Evolutionary conservation across 2,797 vertebrate species (phyloP).

Genomic region (Otolemur crassicaudatus): DNA sequence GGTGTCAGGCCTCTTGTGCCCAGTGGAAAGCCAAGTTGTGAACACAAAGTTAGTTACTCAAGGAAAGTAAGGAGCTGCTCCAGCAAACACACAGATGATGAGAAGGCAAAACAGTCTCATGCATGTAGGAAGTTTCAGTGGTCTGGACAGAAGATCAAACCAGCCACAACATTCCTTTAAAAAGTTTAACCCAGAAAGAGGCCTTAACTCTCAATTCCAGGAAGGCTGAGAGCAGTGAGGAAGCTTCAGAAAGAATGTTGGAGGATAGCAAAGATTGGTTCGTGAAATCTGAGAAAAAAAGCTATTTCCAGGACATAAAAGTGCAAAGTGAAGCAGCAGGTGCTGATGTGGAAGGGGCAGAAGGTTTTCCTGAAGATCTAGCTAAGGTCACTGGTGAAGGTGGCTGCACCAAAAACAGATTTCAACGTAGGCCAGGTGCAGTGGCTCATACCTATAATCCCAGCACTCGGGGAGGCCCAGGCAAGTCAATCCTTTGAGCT

Average conservation of each 20-base stretch:
- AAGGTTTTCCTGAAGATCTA: neutral
- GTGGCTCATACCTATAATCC: too few species aligned
- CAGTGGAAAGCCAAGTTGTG: neutral
- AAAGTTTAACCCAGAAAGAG: neutral
- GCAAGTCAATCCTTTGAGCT: too few species aligned
- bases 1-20: neutral
- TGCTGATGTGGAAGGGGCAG: neutral
- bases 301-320: too few species aligned
- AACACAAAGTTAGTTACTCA: neutral
- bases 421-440: neutral
- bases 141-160: neutral
- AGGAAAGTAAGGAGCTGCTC: neutral
- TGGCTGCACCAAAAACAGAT: neutral
- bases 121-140: neutral
- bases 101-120: neutral
- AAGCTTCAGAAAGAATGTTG: neutral
- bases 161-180: neutral
- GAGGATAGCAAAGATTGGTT: neutral
- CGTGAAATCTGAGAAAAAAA: neutral
- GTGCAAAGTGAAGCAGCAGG: neutral
- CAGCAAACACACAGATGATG: neutral
- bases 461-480: too few species aligned
- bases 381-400: neutral
- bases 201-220: neutral
- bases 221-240: neutral